Conservation (phyloP, 2,888 invertebrate genomes). For the Lasius platythorax region DNA sequence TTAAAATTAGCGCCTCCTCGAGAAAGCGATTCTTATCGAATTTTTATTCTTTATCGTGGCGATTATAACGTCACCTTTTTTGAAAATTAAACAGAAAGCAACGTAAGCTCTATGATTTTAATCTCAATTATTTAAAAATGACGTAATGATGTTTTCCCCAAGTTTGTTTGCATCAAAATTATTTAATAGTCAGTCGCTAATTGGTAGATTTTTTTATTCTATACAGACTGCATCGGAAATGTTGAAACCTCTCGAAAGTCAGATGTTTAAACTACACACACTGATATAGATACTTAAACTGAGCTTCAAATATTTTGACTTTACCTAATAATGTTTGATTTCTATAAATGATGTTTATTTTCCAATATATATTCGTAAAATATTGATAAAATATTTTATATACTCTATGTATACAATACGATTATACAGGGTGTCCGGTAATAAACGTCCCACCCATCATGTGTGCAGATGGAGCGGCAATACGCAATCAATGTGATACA, state of each 20-base stretch:
- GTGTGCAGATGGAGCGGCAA: background rate
- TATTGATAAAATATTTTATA: background rate
- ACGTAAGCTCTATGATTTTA: background rate
- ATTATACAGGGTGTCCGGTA: background rate
- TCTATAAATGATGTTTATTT: background rate
- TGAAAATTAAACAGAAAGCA: background rate
- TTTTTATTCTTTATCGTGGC: background rate
- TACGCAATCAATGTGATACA: background rate
- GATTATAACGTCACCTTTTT: background rate
- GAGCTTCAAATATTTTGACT: no score
- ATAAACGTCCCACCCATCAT: no score
- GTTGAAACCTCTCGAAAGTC: no score
- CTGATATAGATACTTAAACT: no score
- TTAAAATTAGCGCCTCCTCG: slow-evolving; percentile 17
- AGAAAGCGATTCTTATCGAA: background rate
- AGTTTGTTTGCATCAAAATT: background rate
- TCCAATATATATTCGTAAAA: background rate
- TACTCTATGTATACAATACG: background rate
- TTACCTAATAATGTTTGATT: background rate
- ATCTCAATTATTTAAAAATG: background rate
- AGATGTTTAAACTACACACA: no score
- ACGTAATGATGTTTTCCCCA: background rate
- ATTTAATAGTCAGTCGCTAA: background rate
- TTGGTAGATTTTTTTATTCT: no score
- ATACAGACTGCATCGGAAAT: no score